Evolutionary conservation across 1,140 invertebrate genomes (phyloP).

Genomic region (Dinothrombium tinctorium): DNA sequence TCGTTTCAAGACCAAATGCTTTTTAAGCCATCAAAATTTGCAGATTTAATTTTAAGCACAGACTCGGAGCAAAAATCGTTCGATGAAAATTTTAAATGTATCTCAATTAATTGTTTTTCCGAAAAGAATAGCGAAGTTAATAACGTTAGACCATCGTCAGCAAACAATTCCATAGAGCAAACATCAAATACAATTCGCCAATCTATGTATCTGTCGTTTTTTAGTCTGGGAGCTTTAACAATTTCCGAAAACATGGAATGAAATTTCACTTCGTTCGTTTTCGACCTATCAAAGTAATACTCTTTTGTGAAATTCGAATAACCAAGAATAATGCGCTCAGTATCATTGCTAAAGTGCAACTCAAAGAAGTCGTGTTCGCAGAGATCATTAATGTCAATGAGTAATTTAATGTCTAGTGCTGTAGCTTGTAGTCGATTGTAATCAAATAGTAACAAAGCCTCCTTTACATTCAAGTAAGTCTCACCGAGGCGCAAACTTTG

Average conservation of each 20-base stretch:
- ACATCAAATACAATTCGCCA: neutral
- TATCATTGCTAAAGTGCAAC: neutral
- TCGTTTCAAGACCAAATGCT: no score
- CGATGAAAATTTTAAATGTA: no score
- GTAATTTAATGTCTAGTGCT: neutral
- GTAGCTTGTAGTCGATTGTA: neutral
- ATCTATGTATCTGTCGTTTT: neutral
- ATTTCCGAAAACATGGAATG: neutral
- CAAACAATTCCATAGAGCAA: conserved; percentile 1
- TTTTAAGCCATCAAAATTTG: no score
- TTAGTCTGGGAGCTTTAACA: neutral
- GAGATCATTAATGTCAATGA: neutral
- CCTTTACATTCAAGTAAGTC: neutral
- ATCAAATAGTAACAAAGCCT: neutral
- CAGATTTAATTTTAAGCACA: no score
- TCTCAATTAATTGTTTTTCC: no score
- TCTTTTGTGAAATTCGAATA: neutral
- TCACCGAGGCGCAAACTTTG: neutral
- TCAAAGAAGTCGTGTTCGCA: neutral
- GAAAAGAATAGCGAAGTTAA: conserved; percentile 1
- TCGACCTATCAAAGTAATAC: neutral
- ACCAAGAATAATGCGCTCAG: neutral
- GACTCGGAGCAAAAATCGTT: no score
- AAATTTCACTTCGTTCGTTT: neutral
- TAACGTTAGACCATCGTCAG: neutral